These are phyloP conservation scores for Samia ricini DNA, from an alignment of 1,140 invertebrate genomes.

Conservation along the genomic window DNA sequence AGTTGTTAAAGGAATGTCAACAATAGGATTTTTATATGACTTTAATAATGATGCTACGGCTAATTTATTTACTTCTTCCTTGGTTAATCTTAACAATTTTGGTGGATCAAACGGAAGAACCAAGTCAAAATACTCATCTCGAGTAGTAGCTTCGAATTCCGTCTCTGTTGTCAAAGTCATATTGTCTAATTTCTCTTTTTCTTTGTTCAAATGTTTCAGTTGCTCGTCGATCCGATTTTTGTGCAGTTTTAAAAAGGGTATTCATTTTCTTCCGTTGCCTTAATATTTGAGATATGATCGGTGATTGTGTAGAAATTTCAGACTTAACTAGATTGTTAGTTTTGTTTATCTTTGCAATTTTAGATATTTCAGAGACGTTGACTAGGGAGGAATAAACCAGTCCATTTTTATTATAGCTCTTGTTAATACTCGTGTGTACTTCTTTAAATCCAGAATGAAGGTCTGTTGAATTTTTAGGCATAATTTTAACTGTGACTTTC, in stretches of 20 bases:
- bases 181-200: constrained; percentile 27
- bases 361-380: constrained; percentile 63
- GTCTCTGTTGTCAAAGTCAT: constrained; percentile 12
- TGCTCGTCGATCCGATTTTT: constrained; percentile 39
- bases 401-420: constrained; percentile 57
- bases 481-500: constrained; percentile 55
- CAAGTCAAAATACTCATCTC: constrained; percentile 8
- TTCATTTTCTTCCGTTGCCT: constrained; percentile 37
- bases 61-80: constrained; percentile 5
- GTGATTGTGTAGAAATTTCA: background rate
- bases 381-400: constrained; percentile 48
- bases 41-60: constrained; percentile 6
- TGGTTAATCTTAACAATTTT: constrained; percentile 7
- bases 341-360: constrained; percentile 49
- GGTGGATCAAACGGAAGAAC: constrained; percentile 6
- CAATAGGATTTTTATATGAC: background rate
- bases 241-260: constrained; percentile 36
- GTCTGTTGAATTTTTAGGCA: constrained; percentile 47
- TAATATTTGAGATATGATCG: constrained; percentile 14
- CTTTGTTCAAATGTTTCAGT: constrained; percentile 32
- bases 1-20: constrained; percentile 1
- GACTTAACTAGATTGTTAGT: constrained; percentile 8
- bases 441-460: constrained; percentile 53
- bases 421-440: constrained; percentile 63
- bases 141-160: background rate